phyloP scores from a whole-genome alignment of 2,113 vertebrate genomes.

The Caranx melampygus region DNA sequence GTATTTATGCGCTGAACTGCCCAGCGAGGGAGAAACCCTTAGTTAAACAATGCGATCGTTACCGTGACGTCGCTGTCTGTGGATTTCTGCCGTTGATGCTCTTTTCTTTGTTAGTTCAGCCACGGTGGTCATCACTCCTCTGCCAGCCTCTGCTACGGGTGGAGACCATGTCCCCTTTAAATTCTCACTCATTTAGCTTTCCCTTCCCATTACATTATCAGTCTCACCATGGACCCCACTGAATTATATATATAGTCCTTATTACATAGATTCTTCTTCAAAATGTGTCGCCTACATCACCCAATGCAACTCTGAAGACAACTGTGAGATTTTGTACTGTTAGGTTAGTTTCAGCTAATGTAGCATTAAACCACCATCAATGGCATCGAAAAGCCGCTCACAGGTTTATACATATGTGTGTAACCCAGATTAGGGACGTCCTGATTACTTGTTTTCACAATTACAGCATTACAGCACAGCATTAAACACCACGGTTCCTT shows the following conservation, averaged over 20 bases:
- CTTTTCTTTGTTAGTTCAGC: conserved; percentile 1
- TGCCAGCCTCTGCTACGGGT: neutral
- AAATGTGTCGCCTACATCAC: neutral
- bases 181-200: neutral
- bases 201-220: too few species aligned
- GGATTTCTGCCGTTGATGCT: neutral
- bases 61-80: neutral
- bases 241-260: neutral
- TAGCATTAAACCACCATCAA: neutral
- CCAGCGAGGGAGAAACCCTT: neutral
- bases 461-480: too few species aligned
- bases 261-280: neutral
- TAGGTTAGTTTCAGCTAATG: neutral
- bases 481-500: too few species aligned
- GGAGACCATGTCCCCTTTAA: neutral
- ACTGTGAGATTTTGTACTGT: neutral
- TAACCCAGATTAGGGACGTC: too few species aligned
- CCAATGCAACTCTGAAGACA: neutral
- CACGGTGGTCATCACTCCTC: neutral
- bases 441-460: too few species aligned
- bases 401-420: too few species aligned
- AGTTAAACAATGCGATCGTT: neutral
- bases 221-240: too few species aligned
- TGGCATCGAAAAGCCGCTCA: too few species aligned
- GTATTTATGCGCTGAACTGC: neutral